phyloP scores from a whole-genome alignment of 92 coral and sea anemone genomes.

The Virgularia gustaviana region DNA sequence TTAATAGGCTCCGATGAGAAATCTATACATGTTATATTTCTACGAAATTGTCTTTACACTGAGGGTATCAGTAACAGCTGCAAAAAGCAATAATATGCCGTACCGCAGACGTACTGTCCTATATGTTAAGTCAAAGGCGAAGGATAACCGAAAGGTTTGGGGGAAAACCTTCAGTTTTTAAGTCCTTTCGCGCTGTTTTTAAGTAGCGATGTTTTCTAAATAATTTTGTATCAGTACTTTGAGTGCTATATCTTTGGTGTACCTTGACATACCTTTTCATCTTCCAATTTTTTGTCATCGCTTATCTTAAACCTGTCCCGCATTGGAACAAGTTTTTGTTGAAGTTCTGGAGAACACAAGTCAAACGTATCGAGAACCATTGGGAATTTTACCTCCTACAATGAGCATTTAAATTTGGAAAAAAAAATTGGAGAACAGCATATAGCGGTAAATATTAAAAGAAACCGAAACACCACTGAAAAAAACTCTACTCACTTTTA shows the following conservation, averaged over 20 bases:
- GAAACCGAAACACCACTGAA: background rate
- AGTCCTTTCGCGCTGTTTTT: too few species aligned
- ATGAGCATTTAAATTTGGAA: background rate
- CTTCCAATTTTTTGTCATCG: slow-evolving; percentile 90
- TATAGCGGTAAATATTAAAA: background rate
- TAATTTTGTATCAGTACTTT: background rate
- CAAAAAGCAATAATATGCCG: too few species aligned
- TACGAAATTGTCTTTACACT: too few species aligned
- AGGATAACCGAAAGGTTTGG: too few species aligned
- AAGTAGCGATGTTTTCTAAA: too few species aligned
- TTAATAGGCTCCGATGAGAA: too few species aligned
- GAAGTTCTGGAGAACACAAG: slow-evolving; percentile 80
- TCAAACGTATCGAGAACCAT: slow-evolving; percentile 80
- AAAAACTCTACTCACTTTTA: slow-evolving; percentile 60
- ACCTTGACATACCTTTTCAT: slow-evolving; percentile 59
- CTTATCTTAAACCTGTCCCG: slow-evolving; percentile 74
- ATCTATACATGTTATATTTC: too few species aligned
- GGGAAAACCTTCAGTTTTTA: too few species aligned
- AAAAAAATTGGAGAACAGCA: background rate
- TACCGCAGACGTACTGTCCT: too few species aligned
- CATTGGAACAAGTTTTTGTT: slow-evolving; percentile 68
- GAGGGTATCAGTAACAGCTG: too few species aligned
- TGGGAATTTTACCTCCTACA: slow-evolving; percentile 95
- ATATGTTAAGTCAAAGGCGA: too few species aligned
- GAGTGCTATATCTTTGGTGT: background rate